phyloP scores from a whole-genome alignment of 2,113 vertebrate species.

The Mirounga angustirostris region DNA sequence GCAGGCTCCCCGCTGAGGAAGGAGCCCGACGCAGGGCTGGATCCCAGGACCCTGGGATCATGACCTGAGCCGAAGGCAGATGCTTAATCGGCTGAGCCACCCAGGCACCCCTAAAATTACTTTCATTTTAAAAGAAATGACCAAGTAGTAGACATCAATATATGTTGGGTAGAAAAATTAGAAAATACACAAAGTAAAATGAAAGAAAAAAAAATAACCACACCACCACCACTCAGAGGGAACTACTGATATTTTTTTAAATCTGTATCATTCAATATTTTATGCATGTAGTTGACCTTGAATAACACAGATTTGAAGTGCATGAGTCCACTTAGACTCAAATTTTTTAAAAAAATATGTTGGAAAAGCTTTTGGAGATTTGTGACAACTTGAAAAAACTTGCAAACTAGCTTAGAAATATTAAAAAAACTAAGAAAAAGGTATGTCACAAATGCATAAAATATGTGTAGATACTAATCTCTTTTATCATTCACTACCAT shows the following conservation, averaged over 20 bases:
- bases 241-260: background rate
- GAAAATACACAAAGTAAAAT: constrained; percentile 47
- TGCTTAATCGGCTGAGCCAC: too few species aligned
- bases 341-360: background rate
- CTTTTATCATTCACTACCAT: background rate
- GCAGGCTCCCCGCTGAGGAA: background rate
- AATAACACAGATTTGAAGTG: background rate
- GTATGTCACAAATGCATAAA: background rate
- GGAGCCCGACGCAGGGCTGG: too few species aligned
- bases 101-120: too few species aligned
- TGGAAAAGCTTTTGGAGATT: background rate
- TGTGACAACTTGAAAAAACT: background rate
- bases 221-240: background rate
- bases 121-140: constrained; percentile 51
- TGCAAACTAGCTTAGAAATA: background rate
- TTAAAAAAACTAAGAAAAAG: background rate
- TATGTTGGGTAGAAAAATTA: background rate
- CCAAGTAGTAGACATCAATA: background rate
- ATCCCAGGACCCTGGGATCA: too few species aligned
- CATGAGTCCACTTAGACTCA: background rate
- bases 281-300: background rate
- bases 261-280: background rate
- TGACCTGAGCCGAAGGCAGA: too few species aligned
- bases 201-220: background rate
- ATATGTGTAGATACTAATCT: background rate